Base-by-base conservation (phyloP, 2,888 invertebrate species). In the Drosophila recens region DNA sequence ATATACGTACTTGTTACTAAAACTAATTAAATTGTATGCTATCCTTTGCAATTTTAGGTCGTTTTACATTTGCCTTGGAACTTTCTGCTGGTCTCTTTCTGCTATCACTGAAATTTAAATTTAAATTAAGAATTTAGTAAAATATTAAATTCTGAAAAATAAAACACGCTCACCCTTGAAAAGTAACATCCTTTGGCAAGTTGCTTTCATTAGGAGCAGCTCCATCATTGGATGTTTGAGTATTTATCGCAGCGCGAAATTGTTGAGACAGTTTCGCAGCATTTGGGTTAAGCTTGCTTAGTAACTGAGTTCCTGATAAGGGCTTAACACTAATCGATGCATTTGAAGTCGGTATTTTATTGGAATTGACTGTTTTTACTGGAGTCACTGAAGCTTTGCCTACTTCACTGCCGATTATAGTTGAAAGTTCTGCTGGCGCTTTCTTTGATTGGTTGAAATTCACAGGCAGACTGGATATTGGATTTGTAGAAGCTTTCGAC, bases 51-150 rank as follows among this genome's bases (percentile, higher is more conserved):
- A 68, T 17, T 57, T 75, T 75, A 17, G 64, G 49, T 9, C 79
- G 58, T 42, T 75, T 73, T n/a, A 23, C 15, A 53, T 40, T 56
- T 4, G 63, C 40, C 11, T 53, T 66, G 15, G 45, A 9, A n/a
- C 10, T 46, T 15, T 67, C 79, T 5, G 64, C 4, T 23, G 56
- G 33, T 23, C 75, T 49, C 34, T 75, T 75, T 27, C 68, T 15
- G 9, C 23, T 52, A 13, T 68, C 75, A 8, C 75, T 75, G 43
- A 11, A 78, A 78, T 30, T 5, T n/a, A 11, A 78, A 78, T 30
- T 5, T n/a, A 5, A 11, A 5, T 11, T n/a, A 0, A 15, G 20
- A 20, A 2, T 6, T 11, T 23, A 52, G 42, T 3, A 36, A 42
- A 2, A 36, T 6, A 36, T 45, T 33, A n/a, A 20, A 17, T 15